Base-by-base conservation (phyloP, 2,797 vertebrate genomes). In the Onychomys torridus region DNA sequence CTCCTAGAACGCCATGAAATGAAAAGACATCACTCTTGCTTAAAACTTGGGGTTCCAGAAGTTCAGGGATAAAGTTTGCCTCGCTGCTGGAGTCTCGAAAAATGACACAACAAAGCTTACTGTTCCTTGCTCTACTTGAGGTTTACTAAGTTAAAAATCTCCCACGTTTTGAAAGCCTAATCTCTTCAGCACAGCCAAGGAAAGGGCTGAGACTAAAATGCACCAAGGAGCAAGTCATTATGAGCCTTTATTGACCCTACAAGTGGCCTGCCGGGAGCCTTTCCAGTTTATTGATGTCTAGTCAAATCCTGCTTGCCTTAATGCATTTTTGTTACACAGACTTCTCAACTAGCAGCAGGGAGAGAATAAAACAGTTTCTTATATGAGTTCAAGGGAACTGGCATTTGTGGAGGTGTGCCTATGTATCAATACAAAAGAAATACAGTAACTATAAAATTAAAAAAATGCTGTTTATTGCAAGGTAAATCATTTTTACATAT, bases 171-270 rank as follows among this genome's bases (percentile, higher is more conserved):
- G n/a, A 65, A 8, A 76, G 82, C 37, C 34, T 75, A 5, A 2
- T 95, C 32, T 77, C 46, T 7, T 6, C 52, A 92, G n/a, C 17
- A n/a, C 7, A 92, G 86, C 0, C 11, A 81, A 73, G 25, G 37
- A 82, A 63, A 73, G 59, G 79, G 43, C 57, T 84, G 19, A 40
- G 4, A 95, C 86, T 93, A 96, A 97, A 93, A 97, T 95, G 75
- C 94, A 93, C 95, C 79, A 82, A 96, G 87, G 90, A 95, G 61
- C 92, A 96, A 97, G 96, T 97, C 94, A 97, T 97, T 95, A 91
- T 75, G 90, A 97, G 78, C 27, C 10, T 96, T 97, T 97, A 97
- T 95, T 95, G 96, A 98, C 92, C 93, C 86, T 90, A 37, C 92
- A 98, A 97, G 94, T 90, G 95, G 93, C 89, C 96, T 32, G 0